Evolutionary conservation across 2,113 vertebrate genomes (phyloP).

Genomic region (Xenopus borealis): DNA sequence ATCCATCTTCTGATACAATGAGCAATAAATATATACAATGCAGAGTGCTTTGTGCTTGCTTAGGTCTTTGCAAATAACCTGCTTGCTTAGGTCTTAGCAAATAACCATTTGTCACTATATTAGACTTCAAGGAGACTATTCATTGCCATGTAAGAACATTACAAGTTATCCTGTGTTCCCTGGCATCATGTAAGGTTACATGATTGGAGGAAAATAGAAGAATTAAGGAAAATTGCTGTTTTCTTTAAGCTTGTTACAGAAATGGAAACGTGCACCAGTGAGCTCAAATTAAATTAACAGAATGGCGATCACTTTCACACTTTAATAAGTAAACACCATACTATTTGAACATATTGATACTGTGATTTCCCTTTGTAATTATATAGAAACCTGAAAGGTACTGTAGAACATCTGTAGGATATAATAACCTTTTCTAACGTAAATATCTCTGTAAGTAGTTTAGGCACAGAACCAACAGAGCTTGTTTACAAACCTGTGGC

Average conservation of each 20-base stretch:
- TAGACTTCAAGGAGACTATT: slow-evolving; percentile 61
- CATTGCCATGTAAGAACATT: slow-evolving; percentile 54
- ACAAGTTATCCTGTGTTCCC: slow-evolving; percentile 62
- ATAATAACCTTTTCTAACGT: not conserved
- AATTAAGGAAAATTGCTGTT: slow-evolving; percentile 45
- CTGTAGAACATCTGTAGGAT: not conserved
- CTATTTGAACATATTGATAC: not conserved
- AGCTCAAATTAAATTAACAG: not conserved
- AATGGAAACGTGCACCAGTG: not conserved
- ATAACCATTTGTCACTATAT: slow-evolving; percentile 65
- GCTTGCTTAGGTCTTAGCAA: slow-evolving; percentile 66
- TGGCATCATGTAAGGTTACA: slow-evolving; percentile 54
- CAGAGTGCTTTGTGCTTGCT: slow-evolving; percentile 61
- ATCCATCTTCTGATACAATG: slow-evolving; percentile 58
- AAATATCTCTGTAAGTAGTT: not conserved
- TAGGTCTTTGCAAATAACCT: slow-evolving; percentile 65
- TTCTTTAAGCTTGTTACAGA: not conserved
- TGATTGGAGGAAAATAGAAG: slow-evolving; percentile 55
- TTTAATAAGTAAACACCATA: not conserved
- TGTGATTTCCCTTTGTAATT: not conserved
- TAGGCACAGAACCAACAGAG: not conserved
- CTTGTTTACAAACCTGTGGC: not conserved
- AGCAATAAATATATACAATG: slow-evolving; percentile 49
- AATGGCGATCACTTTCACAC: not conserved
- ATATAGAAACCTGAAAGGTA: not conserved